Conservation (phyloP, 2,888 invertebrate genomes). For the Acleris emargana region DNA sequence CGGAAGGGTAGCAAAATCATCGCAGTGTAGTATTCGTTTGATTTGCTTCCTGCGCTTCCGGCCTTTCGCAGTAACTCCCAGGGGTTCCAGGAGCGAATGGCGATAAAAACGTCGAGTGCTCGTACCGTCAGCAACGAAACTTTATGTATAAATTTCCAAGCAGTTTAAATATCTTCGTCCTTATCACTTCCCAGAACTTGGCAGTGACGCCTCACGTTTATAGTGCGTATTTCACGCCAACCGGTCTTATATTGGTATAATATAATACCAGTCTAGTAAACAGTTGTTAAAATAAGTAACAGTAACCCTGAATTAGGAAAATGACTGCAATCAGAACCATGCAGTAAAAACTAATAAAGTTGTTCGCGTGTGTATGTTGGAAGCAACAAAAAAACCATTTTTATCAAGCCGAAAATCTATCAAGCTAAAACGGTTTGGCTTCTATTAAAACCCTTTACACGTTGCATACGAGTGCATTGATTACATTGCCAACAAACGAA, state of each 20-base stretch:
- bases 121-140: no score
- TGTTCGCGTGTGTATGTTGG: not conserved
- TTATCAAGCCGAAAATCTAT: not conserved
- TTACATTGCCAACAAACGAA: no score
- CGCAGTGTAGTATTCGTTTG: constrained; percentile 24
- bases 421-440: not conserved
- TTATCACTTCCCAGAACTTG: no score
- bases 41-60: constrained; percentile 24
- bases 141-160: no score
- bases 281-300: no score
- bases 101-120: constrained; percentile 6
- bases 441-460: no score
- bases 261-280: no score
- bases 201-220: no score
- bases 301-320: not conserved
- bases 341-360: not conserved
- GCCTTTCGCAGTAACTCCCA: constrained; percentile 11
- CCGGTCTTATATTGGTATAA: no score
- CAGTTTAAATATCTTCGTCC: no score
- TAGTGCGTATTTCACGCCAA: no score
- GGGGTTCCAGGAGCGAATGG: constrained; percentile 8
- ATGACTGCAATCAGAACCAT: not conserved
- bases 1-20: constrained; percentile 23
- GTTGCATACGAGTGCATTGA: no score
- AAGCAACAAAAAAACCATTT: not conserved